Percentiles rank a stretch among this genome's conserved stretches.
phyloP scores from a whole-genome alignment of 1,140 invertebrate species.

The Ostrea denselamellosa region DNA sequence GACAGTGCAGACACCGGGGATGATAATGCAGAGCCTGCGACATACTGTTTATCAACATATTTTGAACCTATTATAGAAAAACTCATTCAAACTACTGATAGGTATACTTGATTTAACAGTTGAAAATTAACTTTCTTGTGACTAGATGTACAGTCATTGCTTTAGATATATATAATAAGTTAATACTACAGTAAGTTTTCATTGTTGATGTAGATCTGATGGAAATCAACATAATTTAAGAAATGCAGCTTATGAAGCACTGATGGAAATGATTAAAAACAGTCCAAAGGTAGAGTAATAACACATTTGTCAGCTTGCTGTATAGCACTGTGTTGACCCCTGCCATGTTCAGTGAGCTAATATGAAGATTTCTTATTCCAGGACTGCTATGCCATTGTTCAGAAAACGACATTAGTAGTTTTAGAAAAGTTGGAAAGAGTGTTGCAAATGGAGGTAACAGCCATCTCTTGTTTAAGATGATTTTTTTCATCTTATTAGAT shows the following conservation, averaged over 20 bases:
- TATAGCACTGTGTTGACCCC: background rate
- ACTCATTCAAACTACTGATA: constrained; percentile 95
- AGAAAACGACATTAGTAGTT: constrained; percentile 97
- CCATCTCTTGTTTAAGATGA: background rate
- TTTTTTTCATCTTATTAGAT: too few species aligned
- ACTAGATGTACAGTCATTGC: too few species aligned
- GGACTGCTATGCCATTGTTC: constrained; percentile 98
- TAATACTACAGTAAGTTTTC: background rate
- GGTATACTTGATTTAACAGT: constrained; percentile 82
- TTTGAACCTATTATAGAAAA: constrained; percentile 96
- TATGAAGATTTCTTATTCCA: constrained; percentile 61
- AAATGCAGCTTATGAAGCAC: constrained; percentile 97
- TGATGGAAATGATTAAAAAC: constrained; percentile 99
- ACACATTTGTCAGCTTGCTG: background rate
- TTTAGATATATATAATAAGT: background rate
- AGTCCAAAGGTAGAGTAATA: constrained; percentile 85
- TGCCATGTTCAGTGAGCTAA: background rate
- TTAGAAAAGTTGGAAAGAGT: constrained; percentile 95
- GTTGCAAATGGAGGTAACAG: constrained; percentile 91
- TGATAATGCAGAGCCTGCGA: constrained; percentile 88
- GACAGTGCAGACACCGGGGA: constrained; percentile 86
- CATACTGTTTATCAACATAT: constrained; percentile 94
- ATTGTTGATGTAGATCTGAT: constrained; percentile 78
- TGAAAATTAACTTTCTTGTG: background rate
- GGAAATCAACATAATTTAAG: constrained; percentile 90